Percentiles rank a stretch among this genome's conserved stretches.
These are phyloP conservation scores for Willisornis vidua DNA, from an alignment of 2,113 vertebrate genomes.

Conservation along the genomic window DNA sequence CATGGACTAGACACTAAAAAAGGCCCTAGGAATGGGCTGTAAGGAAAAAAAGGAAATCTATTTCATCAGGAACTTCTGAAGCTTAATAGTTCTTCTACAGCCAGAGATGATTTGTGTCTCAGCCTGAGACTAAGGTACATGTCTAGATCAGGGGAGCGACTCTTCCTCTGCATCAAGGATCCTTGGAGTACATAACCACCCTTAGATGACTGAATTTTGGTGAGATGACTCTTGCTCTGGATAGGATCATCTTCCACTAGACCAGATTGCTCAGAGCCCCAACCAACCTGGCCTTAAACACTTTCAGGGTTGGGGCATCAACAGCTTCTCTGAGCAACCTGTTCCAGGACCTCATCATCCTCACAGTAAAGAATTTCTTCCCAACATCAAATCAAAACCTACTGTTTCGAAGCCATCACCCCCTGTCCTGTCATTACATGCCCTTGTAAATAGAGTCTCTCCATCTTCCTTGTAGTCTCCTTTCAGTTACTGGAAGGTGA, in stretches of 20 bases:
- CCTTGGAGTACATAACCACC: not conserved
- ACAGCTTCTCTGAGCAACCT: not conserved
- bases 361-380: not conserved
- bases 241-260: not conserved
- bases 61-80: not conserved
- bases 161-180: not conserved
- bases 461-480: not conserved
- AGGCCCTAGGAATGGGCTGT: not conserved
- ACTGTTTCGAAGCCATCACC: not conserved
- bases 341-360: not conserved
- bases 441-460: not conserved
- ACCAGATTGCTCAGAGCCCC: not conserved
- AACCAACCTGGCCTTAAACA: not conserved
- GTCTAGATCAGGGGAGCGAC: rapidly evolving
- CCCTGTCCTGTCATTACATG: not conserved
- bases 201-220: not conserved
- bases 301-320: not conserved
- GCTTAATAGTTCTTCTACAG: not conserved
- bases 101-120: not conserved
- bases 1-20: not conserved
- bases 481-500: not conserved
- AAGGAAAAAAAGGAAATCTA: not conserved
- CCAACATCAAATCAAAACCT: not conserved
- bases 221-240: not conserved
- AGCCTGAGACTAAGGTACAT: not conserved